Conservation (phyloP, 1,140 invertebrate genomes). For the Philopotamus ludificatus region DNA sequence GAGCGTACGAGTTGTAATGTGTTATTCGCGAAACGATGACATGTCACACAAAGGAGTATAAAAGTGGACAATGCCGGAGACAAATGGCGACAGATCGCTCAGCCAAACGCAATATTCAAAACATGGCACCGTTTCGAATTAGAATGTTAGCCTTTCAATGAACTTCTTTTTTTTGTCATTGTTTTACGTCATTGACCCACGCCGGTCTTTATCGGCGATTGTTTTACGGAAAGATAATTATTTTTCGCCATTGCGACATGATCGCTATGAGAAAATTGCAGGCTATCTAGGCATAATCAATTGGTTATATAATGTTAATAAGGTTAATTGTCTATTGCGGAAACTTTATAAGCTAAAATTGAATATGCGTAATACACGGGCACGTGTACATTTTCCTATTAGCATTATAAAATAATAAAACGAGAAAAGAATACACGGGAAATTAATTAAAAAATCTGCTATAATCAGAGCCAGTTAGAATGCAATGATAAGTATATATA, state of each 20-base stretch:
- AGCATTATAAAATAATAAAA: too few relatives aligned
- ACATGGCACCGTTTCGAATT: conserved; percentile 22
- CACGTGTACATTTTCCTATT: too few relatives aligned
- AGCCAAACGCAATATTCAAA: conserved; percentile 2
- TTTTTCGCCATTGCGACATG: not conserved
- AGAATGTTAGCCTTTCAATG: conserved; percentile 12
- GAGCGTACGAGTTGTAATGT: not conserved
- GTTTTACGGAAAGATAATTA: not conserved
- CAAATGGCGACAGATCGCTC: conserved; percentile 5
- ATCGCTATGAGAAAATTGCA: too few relatives aligned
- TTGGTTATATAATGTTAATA: too few relatives aligned
- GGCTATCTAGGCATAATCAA: too few relatives aligned
- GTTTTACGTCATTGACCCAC: conserved; percentile 17
- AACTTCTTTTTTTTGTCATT: conserved; percentile 1
- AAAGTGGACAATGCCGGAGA: conserved; percentile 16
- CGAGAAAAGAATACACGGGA: too few relatives aligned
- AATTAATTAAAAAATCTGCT: too few relatives aligned
- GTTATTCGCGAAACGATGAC: conserved; percentile 16
- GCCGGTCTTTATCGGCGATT: not conserved
- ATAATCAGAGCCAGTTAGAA: too few relatives aligned
- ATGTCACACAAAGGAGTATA: conserved; percentile 11
- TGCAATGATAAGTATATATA: too few relatives aligned
- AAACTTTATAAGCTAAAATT: too few relatives aligned
- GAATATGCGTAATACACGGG: too few relatives aligned
- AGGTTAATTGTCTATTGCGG: too few relatives aligned